phyloP scores from a whole-genome alignment of 2,888 invertebrate genomes.

The Clivina fossor region DNA sequence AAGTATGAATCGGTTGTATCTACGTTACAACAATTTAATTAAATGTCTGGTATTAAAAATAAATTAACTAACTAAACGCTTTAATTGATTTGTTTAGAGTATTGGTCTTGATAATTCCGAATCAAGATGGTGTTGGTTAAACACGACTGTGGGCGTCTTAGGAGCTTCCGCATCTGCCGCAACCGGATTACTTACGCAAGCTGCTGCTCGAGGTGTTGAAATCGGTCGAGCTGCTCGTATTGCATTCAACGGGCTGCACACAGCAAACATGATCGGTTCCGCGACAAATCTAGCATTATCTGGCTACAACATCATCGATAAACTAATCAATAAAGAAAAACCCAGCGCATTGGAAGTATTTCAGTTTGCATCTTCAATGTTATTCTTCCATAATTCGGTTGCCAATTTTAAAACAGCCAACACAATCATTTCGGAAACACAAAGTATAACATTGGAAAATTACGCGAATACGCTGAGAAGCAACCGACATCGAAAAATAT shows the following conservation, averaged over 20 bases:
- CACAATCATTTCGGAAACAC: constrained; percentile 29
- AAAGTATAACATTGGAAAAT: constrained; percentile 15
- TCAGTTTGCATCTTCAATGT: constrained; percentile 20
- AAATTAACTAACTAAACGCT: too few species aligned
- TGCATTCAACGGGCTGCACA: constrained; percentile 10
- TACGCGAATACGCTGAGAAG: constrained; percentile 26
- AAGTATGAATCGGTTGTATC: too few species aligned
- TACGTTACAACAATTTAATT: too few species aligned
- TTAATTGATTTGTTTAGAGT: constrained; percentile 29
- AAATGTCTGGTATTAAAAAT: too few species aligned
- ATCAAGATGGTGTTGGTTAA: constrained; percentile 28
- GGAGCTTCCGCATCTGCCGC: constrained; percentile 23
- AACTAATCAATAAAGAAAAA: constrained; percentile 23
- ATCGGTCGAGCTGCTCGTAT: constrained; percentile 20
- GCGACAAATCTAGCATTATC: constrained; percentile 13
- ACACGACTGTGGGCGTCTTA: constrained; percentile 16
- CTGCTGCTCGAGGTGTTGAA: constrained; percentile 9
- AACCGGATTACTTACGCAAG: constrained; percentile 13
- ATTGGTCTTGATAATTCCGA: constrained; percentile 26
- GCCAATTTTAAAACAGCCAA: constrained; percentile 19
- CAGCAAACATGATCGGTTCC: constrained; percentile 10
- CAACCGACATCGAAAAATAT: constrained; percentile 50
- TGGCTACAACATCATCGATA: constrained; percentile 26
- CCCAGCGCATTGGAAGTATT: constrained; percentile 19
- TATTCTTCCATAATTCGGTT: constrained; percentile 27